phyloP scores from a whole-genome alignment of 53 echinoderm and acorn worm genomes.

The Echinarachnius parma region DNA sequence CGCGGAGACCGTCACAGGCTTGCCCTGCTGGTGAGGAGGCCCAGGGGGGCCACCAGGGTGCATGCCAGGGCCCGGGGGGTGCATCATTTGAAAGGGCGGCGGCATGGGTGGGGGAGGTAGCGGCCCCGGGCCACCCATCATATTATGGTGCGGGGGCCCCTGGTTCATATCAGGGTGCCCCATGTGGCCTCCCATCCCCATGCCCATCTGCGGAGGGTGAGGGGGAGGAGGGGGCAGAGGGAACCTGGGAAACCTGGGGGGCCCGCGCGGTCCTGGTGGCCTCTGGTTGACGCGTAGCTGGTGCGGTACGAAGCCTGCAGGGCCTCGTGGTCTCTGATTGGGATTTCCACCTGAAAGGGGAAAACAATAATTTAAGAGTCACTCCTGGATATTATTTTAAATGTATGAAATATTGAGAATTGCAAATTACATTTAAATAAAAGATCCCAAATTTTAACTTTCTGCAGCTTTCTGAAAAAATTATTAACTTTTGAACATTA shows the following conservation, averaged over 20 bases:
- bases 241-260: conserved; percentile 15
- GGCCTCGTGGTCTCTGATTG: not conserved
- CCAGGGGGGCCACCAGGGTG: conserved; percentile 14
- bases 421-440: too few species aligned
- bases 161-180: conserved; percentile 9
- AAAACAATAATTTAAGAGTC: not conserved
- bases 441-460: too few species aligned
- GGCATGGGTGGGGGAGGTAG: conserved; percentile 37
- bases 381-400: too few species aligned
- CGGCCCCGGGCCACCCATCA: not conserved
- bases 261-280: conserved; percentile 19
- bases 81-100: conserved; percentile 39
- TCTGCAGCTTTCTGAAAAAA: too few species aligned
- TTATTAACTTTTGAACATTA: too few species aligned
- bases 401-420: too few species aligned
- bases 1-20: conserved; percentile 54
- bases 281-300: conserved; percentile 12
- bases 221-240: conserved; percentile 42
- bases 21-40: not conserved
- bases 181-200: conserved; percentile 38
- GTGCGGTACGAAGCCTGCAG: conserved; percentile 18
- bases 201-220: conserved; percentile 54
- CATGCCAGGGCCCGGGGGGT: conserved; percentile 29
- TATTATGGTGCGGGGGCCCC: not conserved
- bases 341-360: not conserved